Conservation (phyloP, 2,888 invertebrate genomes). For the Cantharis rustica region DNA sequence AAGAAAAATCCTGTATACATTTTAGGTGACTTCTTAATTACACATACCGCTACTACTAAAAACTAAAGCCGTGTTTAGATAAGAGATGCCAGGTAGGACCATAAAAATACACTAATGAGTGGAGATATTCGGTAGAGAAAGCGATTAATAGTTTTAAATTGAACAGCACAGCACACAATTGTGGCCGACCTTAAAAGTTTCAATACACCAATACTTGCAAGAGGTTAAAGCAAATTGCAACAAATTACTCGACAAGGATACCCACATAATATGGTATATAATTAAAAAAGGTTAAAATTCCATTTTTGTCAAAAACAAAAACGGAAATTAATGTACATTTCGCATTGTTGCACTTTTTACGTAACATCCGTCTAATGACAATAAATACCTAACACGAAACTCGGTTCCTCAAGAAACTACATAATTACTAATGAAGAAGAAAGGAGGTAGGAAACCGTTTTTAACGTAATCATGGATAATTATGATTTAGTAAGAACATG, state of each 20-base stretch:
- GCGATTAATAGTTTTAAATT: background rate
- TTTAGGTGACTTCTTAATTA: slow-evolving; percentile 30
- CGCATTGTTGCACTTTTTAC: slow-evolving; percentile 3
- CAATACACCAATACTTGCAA: background rate
- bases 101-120: slow-evolving; percentile 28
- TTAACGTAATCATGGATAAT: background rate
- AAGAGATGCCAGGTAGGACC: slow-evolving; percentile 20
- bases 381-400: background rate
- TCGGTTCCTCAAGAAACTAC: slow-evolving; percentile 1
- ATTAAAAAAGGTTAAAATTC: background rate
- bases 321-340: slow-evolving; percentile 1
- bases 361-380: slow-evolving; percentile 1
- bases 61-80: slow-evolving; percentile 31
- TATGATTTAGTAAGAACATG: slow-evolving; percentile 3
- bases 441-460: slow-evolving; percentile 1
- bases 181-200: background rate
- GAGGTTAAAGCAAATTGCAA: background rate
- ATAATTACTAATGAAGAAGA: slow-evolving; percentile 3
- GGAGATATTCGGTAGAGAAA: slow-evolving; percentile 6
- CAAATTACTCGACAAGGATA: background rate
- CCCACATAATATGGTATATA: background rate
- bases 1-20: background rate
- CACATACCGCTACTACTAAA: slow-evolving; percentile 24
- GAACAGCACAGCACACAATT: background rate
- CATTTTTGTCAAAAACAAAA: background rate